Percentiles rank a stretch among this genome's conserved stretches.
Conservation (phyloP, 2,888 invertebrate genomes). For the Xestia rhomboidea region DNA sequence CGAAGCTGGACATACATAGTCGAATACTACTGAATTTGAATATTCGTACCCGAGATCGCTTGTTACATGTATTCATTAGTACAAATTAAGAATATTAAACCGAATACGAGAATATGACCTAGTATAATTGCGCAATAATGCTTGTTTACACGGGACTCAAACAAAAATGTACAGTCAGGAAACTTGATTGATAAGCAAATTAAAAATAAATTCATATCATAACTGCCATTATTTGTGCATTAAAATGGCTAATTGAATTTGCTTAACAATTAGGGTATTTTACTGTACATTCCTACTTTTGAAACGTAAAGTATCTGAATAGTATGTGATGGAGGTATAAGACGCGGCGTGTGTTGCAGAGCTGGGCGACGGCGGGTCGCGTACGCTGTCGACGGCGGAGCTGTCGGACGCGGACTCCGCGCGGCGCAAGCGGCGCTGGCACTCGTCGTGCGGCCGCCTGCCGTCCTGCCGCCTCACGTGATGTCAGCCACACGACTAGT, state of each 20-base stretch:
- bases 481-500: slow-evolving; percentile 59
- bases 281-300: too few species aligned
- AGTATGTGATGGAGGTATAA: neutral
- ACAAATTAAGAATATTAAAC: neutral
- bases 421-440: slow-evolving; percentile 86
- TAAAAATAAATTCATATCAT: neutral
- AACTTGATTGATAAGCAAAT: slow-evolving; percentile 2
- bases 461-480: slow-evolving; percentile 87
- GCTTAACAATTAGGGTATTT: neutral
- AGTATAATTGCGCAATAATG: neutral
- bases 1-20: neutral
- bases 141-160: neutral
- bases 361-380: slow-evolving; percentile 84
- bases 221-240: neutral
- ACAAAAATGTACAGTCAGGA: neutral
- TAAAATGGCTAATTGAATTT: neutral
- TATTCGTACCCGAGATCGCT: neutral
- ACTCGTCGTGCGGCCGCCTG: slow-evolving; percentile 87
- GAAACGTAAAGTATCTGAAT: too few species aligned
- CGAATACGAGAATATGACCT: neutral
- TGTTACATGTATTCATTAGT: too few species aligned
- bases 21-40: neutral
- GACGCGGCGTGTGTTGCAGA: slow-evolving; percentile 73
- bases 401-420: slow-evolving; percentile 84
- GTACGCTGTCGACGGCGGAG: slow-evolving; percentile 87